These are phyloP conservation scores for silkworm (Bombyx mori) DNA, from an alignment of 1,140 invertebrate genomes.

Conservation along the genomic window DNA sequence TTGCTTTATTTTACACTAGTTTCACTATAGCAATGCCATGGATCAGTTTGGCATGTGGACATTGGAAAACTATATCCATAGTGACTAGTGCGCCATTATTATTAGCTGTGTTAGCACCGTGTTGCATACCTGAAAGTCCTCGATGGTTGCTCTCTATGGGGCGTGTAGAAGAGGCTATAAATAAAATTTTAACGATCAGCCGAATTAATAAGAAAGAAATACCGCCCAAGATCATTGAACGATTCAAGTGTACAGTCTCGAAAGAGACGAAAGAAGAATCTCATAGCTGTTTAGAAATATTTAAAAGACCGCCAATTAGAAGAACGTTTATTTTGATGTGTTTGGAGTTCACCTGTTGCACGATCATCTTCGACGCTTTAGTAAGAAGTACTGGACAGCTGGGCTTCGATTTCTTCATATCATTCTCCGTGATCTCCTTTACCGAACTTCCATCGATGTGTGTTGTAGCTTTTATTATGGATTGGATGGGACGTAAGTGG, in stretches of 20 bases:
- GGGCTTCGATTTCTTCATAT: slow-evolving; percentile 28
- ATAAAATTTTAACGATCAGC: slow-evolving; percentile 64
- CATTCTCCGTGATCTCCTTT: slow-evolving; percentile 26
- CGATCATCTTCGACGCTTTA: slow-evolving; percentile 27
- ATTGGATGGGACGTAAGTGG: slow-evolving; percentile 29
- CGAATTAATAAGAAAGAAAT: slow-evolving; percentile 48
- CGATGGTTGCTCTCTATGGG: slow-evolving; percentile 79
- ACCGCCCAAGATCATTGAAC: slow-evolving; percentile 40
- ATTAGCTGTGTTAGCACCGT: slow-evolving; percentile 55
- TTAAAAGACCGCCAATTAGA: slow-evolving; percentile 33
- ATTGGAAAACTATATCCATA: slow-evolving; percentile 79
- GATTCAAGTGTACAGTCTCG: slow-evolving; percentile 34
- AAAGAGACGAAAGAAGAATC: slow-evolving; percentile 23
- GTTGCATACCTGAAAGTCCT: slow-evolving; percentile 80
- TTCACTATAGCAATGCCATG: slow-evolving; percentile 74
- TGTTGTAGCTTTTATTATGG: slow-evolving; percentile 26
- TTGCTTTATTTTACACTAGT: slow-evolving; percentile 75
- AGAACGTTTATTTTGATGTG: slow-evolving; percentile 44
- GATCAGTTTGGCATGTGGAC: slow-evolving; percentile 77
- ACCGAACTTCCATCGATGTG: slow-evolving; percentile 31
- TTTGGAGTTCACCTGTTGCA: slow-evolving; percentile 43
- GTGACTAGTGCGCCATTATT: slow-evolving; percentile 67
- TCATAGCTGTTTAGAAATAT: slow-evolving; percentile 30
- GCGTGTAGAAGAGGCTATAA: slow-evolving; percentile 75
- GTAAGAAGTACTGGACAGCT: slow-evolving; percentile 27